Conservation (phyloP, 2,113 vertebrate genomes). For the Cyanoramphus novaezelandiae region DNA sequence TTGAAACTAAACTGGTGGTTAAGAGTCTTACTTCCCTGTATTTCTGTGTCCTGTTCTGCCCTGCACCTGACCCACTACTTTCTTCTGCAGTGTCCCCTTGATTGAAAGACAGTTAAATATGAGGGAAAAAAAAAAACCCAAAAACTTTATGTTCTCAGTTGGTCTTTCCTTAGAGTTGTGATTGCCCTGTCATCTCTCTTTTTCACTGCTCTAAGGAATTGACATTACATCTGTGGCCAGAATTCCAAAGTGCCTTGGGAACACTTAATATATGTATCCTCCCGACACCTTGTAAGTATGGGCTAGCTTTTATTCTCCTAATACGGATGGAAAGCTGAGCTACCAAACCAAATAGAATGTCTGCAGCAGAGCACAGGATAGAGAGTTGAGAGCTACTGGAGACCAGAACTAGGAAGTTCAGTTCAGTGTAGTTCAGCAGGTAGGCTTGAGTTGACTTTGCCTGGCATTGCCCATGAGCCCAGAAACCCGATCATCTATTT, state of each 20-base stretch:
- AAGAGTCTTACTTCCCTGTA: not conserved
- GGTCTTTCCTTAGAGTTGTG: not conserved
- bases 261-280: constrained; percentile 30
- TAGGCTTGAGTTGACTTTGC: not conserved
- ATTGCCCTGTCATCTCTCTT: not conserved
- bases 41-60: not conserved
- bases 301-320: not conserved
- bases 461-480: not conserved
- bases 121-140: not conserved
- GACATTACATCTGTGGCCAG: not conserved
- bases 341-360: not conserved
- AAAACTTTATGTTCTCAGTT: not conserved
- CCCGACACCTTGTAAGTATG: not conserved
- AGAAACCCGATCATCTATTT: not conserved
- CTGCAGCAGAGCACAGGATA: not conserved
- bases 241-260: constrained; percentile 4
- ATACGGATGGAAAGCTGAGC: not conserved
- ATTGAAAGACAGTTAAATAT: not conserved
- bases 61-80: not conserved
- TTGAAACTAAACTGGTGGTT: not conserved
- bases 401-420: not conserved
- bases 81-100: not conserved
- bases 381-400: not conserved
- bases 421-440: not conserved
- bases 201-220: constrained; percentile 4